Conservation (phyloP, 1,140 invertebrate species). For the Apis cerana region DNA sequence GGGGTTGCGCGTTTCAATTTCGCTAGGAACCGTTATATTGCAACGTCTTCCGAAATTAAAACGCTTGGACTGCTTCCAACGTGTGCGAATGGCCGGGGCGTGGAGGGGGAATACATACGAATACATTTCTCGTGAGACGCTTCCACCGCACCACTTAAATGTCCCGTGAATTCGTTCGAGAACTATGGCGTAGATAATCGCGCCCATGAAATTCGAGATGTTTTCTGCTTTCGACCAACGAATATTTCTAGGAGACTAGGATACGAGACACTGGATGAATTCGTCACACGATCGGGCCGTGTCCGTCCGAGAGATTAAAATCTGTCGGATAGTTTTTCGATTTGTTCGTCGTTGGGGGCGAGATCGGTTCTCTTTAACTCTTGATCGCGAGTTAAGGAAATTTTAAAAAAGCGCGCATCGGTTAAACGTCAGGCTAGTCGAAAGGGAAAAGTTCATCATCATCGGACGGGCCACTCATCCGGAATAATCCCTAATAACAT, state of each 20-base stretch:
- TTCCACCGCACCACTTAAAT: slow-evolving; percentile 24
- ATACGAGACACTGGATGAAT: too few relatives aligned
- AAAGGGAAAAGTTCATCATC: not conserved
- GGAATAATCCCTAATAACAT: slow-evolving; percentile 9
- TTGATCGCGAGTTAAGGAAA: not conserved
- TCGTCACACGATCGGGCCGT: too few relatives aligned
- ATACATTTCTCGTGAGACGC: slow-evolving; percentile 55
- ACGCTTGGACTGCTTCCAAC: slow-evolving; percentile 66
- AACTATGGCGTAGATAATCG: too few relatives aligned
- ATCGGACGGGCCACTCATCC: not conserved
- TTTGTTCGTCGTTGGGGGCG: too few relatives aligned
- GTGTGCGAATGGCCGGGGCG: slow-evolving; percentile 26
- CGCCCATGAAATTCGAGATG: not conserved
- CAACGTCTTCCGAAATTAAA: slow-evolving; percentile 72
- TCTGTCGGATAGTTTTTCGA: too few relatives aligned
- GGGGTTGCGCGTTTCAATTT: slow-evolving; percentile 72
- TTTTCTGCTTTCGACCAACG: too few relatives aligned
- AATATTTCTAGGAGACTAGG: not conserved
- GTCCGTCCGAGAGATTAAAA: too few relatives aligned
- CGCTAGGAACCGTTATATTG: slow-evolving; percentile 72
- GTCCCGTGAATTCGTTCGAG: slow-evolving; percentile 30
- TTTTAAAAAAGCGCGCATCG: too few relatives aligned
- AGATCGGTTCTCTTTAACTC: not conserved
- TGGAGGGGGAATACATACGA: not conserved
- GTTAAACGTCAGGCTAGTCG: not conserved